Evolutionary conservation across 2,797 vertebrate species (phyloP).

Genomic region (Vespertilio murinus): DNA sequence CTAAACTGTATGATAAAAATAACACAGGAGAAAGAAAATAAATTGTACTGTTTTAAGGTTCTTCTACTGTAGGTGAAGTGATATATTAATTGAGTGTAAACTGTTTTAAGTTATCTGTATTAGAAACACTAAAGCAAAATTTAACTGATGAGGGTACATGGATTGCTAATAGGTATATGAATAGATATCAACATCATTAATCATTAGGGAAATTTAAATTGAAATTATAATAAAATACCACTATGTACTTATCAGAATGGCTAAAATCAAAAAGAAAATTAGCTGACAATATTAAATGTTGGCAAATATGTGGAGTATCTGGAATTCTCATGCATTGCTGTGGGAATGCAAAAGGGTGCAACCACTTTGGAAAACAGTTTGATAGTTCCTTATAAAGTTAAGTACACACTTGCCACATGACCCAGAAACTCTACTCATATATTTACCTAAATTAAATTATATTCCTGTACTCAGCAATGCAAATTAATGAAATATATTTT

Average conservation of each 20-base stretch:
- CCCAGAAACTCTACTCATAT: neutral
- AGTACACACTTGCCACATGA: neutral
- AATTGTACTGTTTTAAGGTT: neutral
- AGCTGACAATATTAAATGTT: slow-evolving; percentile 15
- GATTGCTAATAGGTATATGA: neutral
- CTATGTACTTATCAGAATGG: neutral
- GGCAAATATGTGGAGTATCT: neutral
- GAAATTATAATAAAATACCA: neutral
- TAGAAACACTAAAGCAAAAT: slow-evolving; percentile 25
- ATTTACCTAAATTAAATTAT: neutral
- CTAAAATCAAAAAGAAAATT: slow-evolving; percentile 11
- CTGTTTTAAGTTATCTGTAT: neutral
- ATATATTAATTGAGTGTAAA: slow-evolving; percentile 14
- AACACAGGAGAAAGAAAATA: neutral
- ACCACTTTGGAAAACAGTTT: slow-evolving; percentile 14
- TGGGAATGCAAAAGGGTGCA: neutral
- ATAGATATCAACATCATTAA: neutral
- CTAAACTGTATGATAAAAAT: neutral
- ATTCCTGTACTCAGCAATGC: neutral
- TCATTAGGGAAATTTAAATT: slow-evolving; percentile 13
- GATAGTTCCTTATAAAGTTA: neutral
- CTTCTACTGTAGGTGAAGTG: neutral
- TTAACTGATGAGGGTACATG: neutral
- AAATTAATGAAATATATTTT: neutral
- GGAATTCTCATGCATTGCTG: neutral